Evolutionary conservation across 2,797 vertebrate genomes (phyloP).

Genomic region (Coregonus ussuriensis): DNA sequence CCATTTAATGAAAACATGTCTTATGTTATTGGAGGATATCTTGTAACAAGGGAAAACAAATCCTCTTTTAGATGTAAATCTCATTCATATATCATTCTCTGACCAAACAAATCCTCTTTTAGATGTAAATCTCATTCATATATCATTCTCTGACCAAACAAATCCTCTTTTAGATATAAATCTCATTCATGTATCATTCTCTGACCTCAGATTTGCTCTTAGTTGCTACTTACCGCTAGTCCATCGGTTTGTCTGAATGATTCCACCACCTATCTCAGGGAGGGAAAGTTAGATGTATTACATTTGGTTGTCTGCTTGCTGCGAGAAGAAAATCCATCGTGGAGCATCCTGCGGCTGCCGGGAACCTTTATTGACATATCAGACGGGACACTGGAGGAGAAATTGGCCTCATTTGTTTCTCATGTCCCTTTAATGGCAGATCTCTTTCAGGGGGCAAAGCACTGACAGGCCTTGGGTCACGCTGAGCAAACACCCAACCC

Average conservation of each 20-base stretch:
- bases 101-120: conserved; percentile 48
- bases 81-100: conserved; percentile 58
- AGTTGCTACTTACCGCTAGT: conserved; percentile 66
- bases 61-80: conserved; percentile 41
- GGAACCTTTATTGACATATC: conserved; percentile 80
- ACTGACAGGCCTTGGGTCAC: conserved; percentile 75
- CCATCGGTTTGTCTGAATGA: conserved; percentile 70
- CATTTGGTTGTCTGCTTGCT: conserved; percentile 72
- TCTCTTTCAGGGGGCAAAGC: conserved; percentile 74
- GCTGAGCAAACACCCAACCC: conserved; percentile 75
- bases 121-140: conserved; percentile 53
- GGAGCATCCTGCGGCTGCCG: conserved; percentile 72
- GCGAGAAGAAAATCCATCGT: conserved; percentile 76
- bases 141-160: conserved; percentile 59
- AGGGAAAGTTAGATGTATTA: conserved; percentile 75
- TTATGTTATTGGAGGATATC: conserved; percentile 22
- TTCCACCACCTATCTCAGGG: conserved; percentile 69
- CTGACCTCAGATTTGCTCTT: conserved; percentile 56
- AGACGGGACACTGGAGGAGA: conserved; percentile 80
- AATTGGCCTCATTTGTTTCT: conserved; percentile 86
- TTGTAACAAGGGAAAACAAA: conserved; percentile 41
- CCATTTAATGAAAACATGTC: neutral
- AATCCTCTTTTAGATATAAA: conserved; percentile 43
- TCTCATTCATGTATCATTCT: conserved; percentile 57
- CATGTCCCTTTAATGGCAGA: conserved; percentile 80